Evolutionary conservation across 2,797 vertebrate genomes (phyloP), one percentile per base, ranked within the genome.

Genomic region (Sarcoramphus papa): DNA sequence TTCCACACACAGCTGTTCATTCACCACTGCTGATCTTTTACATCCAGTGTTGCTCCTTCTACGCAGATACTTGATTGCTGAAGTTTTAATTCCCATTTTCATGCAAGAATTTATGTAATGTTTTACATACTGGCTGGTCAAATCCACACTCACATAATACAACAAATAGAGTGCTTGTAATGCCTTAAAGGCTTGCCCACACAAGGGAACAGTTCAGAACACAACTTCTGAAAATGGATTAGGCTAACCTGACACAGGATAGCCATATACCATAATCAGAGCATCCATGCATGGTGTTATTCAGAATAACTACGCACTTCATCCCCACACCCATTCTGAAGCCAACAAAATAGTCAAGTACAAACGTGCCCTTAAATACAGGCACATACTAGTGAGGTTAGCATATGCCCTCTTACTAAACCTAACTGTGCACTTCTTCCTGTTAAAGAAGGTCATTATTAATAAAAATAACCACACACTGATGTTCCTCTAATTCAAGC

Each of bases 41-140:
- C 8, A 73, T 54, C 14, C 22, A 9, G 7, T 14, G 3, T 21
- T 40, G 18, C 25, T 83, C 15, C 33, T 90, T 40, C 37, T 30
- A 9, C 3, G 9, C 9, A 81, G 24, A 45, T 2, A 35, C 2
- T 14, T 10, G 10, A 62, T 2, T 24, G 7, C 8, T 27, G 3
- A 80, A 83, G 18, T 43, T 84, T 41, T 51, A 67, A 40, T 13
- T 91, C 8, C 16, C 7, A 30, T 28, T 67, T 56, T 59, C 35
- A 73, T 0, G 0, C 10, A 82, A 59, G 6, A 63, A 81, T 20
- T 63, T 65, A 35, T 1, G 3, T 14, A 10, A 57, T 7, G 7
- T 37, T 87, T 84, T 64, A 60, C 3, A 3, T 19, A 30, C 12
- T 40, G 7, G 10, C 31, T 70, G 27, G 41, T 67, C n/a, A 85